Percentiles rank a stretch among this genome's conserved stretches.
Evolutionary conservation across 2,113 vertebrate genomes (phyloP).

Genomic region (Sigmodon hispidus): DNA sequence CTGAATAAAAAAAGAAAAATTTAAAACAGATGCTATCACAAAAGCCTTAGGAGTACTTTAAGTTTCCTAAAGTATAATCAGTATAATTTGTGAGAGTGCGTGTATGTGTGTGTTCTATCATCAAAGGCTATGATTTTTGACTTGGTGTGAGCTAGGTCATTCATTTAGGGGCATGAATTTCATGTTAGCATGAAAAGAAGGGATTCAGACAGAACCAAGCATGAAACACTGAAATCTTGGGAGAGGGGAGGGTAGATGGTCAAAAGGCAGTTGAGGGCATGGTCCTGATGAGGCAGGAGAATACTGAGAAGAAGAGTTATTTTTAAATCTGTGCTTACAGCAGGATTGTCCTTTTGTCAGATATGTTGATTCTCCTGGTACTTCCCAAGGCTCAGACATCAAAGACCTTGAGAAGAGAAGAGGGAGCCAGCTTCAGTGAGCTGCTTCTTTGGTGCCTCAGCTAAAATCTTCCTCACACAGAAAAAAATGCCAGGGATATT

Average conservation of each 20-base stretch:
- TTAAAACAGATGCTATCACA: background rate
- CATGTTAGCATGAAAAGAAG: background rate
- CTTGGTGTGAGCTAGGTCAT: background rate
- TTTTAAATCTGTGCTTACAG: background rate
- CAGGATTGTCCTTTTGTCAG: background rate
- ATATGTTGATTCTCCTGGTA: too few relatives aligned
- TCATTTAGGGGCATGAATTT: background rate
- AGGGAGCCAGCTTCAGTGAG: background rate
- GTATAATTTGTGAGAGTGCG: background rate
- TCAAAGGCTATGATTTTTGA: constrained; percentile 25
- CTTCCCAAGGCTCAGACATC: background rate
- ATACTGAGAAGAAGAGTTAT: background rate
- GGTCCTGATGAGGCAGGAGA: background rate
- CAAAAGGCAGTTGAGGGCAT: background rate
- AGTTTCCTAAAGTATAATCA: constrained; percentile 37
- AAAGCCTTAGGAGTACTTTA: background rate
- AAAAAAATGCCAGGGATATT: background rate
- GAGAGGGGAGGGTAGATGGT: background rate
- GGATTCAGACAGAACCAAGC: background rate
- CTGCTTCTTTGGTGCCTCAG: too few relatives aligned
- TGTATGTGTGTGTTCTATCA: background rate
- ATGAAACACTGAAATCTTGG: background rate
- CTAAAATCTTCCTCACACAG: background rate
- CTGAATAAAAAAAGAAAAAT: constrained; percentile 62
- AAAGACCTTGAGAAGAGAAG: background rate